phyloP scores from a whole-genome alignment of 2,888 invertebrate species.

The Arctia plantaginis region DNA sequence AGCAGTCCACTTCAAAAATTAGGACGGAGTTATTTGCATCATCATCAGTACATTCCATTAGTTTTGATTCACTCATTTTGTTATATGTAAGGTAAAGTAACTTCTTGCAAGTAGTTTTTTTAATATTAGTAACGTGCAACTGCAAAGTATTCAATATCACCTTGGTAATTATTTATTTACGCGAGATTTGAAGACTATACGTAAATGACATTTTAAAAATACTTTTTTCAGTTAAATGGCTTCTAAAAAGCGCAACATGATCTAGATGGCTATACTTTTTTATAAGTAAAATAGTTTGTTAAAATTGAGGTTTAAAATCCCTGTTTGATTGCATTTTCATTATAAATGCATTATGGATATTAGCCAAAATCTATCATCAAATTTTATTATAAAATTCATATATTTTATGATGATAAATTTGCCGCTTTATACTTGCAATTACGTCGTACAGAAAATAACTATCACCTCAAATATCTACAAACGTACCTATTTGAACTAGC shows the following conservation, averaged over 20 bases:
- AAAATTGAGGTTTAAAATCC: neutral
- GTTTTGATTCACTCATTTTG: slow-evolving; percentile 47
- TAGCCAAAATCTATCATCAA: too few species aligned
- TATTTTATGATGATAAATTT: too few species aligned
- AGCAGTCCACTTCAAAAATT: slow-evolving; percentile 57
- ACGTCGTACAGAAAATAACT: too few species aligned
- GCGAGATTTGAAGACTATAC: slow-evolving; percentile 29
- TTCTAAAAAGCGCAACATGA: slow-evolving; percentile 12
- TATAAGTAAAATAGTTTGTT: slow-evolving; percentile 5
- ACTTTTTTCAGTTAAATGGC: slow-evolving; percentile 10
- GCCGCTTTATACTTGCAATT: too few species aligned
- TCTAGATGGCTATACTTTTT: slow-evolving; percentile 40
- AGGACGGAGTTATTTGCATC: slow-evolving; percentile 54
- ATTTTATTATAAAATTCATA: too few species aligned
- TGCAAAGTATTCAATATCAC: slow-evolving; percentile 54
- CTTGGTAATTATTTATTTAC: slow-evolving; percentile 69
- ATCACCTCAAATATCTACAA: too few species aligned
- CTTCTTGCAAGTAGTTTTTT: slow-evolving; percentile 30
- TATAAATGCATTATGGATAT: too few species aligned
- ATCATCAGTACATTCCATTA: slow-evolving; percentile 46
- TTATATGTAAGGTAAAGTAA: slow-evolving; percentile 20
- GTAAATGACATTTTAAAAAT: slow-evolving; percentile 38
- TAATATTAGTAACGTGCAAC: slow-evolving; percentile 11
- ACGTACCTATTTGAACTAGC: too few species aligned
- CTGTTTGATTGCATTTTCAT: too few species aligned